These are phyloP conservation scores for Punctoribates punctum DNA, from an alignment of 2,888 invertebrate species.

Conservation along the genomic window DNA sequence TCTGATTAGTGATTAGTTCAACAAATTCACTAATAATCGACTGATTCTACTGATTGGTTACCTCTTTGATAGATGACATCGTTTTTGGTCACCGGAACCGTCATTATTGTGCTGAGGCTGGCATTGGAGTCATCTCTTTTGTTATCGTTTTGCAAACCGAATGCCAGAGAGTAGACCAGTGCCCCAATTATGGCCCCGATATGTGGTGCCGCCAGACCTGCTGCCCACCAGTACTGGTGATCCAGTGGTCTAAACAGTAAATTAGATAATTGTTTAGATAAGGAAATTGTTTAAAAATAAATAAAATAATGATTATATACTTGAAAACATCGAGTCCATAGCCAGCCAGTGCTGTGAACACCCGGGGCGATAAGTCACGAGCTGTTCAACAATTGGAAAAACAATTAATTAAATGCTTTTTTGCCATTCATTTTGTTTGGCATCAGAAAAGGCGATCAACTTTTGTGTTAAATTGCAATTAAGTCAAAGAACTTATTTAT, in stretches of 20 bases:
- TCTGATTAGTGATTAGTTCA: background rate
- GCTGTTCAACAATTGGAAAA: slow-evolving; percentile 51
- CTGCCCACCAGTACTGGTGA: slow-evolving; percentile 58
- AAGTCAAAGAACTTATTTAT: slow-evolving; percentile 4
- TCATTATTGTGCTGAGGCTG: slow-evolving; percentile 3
- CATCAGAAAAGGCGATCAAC: background rate
- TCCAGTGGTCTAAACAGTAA: slow-evolving; percentile 46
- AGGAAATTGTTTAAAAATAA: slow-evolving; percentile 39
- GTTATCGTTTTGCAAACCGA: slow-evolving; percentile 6
- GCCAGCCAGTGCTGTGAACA: slow-evolving; percentile 58
- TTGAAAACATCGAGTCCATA: slow-evolving; percentile 56
- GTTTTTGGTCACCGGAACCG: slow-evolving; percentile 14
- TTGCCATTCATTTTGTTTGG: background rate
- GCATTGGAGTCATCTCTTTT: background rate
- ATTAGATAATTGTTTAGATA: background rate
- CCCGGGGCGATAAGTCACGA: slow-evolving; percentile 59
- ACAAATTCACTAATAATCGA: background rate
- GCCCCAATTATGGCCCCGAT: slow-evolving; percentile 59
- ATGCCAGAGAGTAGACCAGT: slow-evolving; percentile 54
- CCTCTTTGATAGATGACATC: slow-evolving; percentile 15
- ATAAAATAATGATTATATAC: slow-evolving; percentile 49
- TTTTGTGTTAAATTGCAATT: background rate
- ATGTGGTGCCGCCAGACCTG: slow-evolving; percentile 57
- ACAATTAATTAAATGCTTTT: background rate
- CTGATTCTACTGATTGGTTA: background rate